Evolutionary conservation across 2,797 vertebrate genomes (phyloP).

Genomic region (Parotocinclus haroldoi): DNA sequence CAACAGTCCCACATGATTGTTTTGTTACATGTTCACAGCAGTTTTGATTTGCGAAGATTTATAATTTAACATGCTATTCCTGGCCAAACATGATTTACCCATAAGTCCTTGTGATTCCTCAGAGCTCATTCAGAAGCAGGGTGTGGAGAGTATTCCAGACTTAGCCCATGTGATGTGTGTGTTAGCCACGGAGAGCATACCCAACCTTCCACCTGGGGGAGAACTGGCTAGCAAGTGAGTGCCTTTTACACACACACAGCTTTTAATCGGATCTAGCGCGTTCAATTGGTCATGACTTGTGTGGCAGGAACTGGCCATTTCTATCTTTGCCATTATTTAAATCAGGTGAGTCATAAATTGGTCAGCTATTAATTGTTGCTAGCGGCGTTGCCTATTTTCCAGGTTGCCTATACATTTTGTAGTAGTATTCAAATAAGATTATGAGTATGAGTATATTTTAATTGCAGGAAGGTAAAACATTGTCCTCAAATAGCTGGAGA

Average conservation of each 20-base stretch:
- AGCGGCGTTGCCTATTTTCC: neutral
- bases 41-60: conserved; percentile 1
- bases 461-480: too few relatives aligned
- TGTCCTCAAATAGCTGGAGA: neutral
- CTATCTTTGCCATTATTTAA: too few relatives aligned
- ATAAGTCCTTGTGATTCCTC: conserved; percentile 86
- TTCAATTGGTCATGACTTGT: too few relatives aligned
- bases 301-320: too few relatives aligned
- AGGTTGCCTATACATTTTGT: neutral
- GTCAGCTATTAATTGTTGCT: neutral
- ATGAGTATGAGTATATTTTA: too few relatives aligned
- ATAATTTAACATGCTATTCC: conserved; percentile 54
- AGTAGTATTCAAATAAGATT: too few relatives aligned
- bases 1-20: conserved; percentile 2
- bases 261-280: neutral
- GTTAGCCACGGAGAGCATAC: conserved; percentile 96
- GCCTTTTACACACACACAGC: conserved; percentile 34
- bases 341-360: too few relatives aligned
- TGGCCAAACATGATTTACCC: conserved; percentile 78
- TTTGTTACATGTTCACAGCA: conserved; percentile 6
- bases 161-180: conserved; percentile 98
- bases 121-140: conserved; percentile 99
- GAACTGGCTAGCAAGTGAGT: conserved; percentile 99
- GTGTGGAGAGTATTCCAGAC: conserved; percentile 89
- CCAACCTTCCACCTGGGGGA: conserved; percentile 95